Conservation (phyloP, 2,888 invertebrate species). For the Brachyptera risi region DNA sequence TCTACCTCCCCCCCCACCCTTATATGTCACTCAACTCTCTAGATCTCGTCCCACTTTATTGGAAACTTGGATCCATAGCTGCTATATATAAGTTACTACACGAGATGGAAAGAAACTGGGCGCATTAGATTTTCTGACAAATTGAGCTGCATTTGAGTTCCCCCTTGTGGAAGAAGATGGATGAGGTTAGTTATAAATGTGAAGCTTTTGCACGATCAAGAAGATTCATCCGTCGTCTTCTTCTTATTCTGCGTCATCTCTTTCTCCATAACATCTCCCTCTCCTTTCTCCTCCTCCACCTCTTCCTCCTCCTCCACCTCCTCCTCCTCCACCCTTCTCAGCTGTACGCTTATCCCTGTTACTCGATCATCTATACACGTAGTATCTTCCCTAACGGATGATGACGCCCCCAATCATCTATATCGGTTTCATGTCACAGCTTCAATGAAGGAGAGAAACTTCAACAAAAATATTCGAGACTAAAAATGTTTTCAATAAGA, state of each 20-base stretch:
- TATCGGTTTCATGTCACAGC: conserved; percentile 3
- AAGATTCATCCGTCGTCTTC: conserved; percentile 36
- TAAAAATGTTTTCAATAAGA: conserved; percentile 10
- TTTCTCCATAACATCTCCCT: conserved; percentile 1
- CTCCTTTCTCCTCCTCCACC: conserved; percentile 18
- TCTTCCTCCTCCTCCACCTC: conserved; percentile 19
- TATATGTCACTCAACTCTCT: neutral
- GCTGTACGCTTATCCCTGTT: neutral
- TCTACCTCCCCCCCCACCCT: neutral
- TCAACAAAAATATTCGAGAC: conserved; percentile 10
- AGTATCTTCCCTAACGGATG: neutral
- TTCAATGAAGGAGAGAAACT: conserved; percentile 1
- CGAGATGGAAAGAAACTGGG: conserved; percentile 37
- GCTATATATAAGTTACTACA: conserved; percentile 11
- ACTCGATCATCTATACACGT: conserved; percentile 15
- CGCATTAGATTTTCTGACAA: conserved; percentile 51
- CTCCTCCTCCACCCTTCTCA: neutral
- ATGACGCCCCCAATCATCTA: conserved; percentile 13
- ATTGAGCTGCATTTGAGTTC: conserved; percentile 51
- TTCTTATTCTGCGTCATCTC: conserved; percentile 10
- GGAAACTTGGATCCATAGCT: conserved; percentile 27
- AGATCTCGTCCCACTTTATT: conserved; percentile 25
- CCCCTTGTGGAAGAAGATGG: conserved; percentile 49
- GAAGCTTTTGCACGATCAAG: conserved; percentile 49
- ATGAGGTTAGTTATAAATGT: conserved; percentile 54